Base-by-base conservation (phyloP, 2,113 vertebrate species). In the Empidonax alnorum region DNA sequence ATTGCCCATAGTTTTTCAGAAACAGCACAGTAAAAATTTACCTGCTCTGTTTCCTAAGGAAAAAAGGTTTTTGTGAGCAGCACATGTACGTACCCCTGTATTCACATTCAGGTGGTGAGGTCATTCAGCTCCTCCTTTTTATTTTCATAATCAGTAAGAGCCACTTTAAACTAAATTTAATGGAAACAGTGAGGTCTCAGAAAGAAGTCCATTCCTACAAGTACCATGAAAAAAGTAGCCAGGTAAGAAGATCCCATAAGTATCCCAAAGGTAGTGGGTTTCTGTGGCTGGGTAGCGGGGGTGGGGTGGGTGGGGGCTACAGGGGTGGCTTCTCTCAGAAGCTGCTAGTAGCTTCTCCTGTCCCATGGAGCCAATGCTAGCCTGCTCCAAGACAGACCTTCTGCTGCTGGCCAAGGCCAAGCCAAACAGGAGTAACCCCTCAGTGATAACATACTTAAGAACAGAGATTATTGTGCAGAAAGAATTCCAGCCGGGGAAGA, bases 1-100 rank as follows among this genome's bases (percentile, higher is more conserved):
- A 10, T 39, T 50, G 90, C 12, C 4, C 39, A 52, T 0, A 44
- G 7, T 30, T 80, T n/a, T 58, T 88, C 50, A 86, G 59, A 84
- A 87, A 53, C 8, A 76, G 25, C 18, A 46, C 3, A 10, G 42
- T 3, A 86, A 31, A 59, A 79, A 20, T 7, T 28, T 76, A 30
- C 8, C 76, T 52, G 8, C 12, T 55, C 58, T 80, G 27, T n/a
- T 95, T 53, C 14, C 41, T 27, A 46, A 23, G 12, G 8, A 13
- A 83, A 69, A 62, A 90, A 58, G 6, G 9, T 23, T 83, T 87
- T 71, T 23, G 11, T 14, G 7, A 76, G 44, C n/a, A 83, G 21
- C 14, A 69, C 0, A 0, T 6, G 12, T 30, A 19, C n/a, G 53
- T 23, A 44, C 1, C 1, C 3, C 46, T 39, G 4, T 41, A 41